Conservation (phyloP, 2,888 invertebrate genomes). For the Apamea sordens region DNA sequence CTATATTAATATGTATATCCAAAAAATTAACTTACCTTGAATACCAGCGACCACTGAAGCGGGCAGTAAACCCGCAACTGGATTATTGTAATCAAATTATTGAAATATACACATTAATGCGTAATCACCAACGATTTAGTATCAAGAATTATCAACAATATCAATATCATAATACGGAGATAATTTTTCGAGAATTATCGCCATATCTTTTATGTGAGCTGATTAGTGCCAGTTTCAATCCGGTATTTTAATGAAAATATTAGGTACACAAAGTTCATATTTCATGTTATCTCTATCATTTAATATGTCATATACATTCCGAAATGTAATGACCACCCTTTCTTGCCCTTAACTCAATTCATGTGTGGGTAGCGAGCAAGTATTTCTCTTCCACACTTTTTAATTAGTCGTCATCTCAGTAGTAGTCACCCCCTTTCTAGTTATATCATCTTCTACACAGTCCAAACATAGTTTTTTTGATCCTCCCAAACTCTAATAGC, state of each 20-base stretch:
- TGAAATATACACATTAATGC: constrained; percentile 76
- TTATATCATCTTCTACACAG: not conserved
- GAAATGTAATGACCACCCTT: not conserved
- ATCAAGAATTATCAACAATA: constrained; percentile 71
- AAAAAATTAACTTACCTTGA: constrained; percentile 69
- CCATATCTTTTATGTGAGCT: constrained; percentile 45
- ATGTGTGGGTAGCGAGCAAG: not conserved
- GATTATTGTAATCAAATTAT: constrained; percentile 80
- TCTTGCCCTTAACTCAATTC: not conserved
- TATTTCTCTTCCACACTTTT: not conserved
- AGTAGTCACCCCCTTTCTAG: not conserved
- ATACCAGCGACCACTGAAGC: constrained; percentile 67
- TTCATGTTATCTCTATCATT: not conserved
- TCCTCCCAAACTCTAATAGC: not conserved
- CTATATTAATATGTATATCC: not conserved
- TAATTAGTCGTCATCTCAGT: no score
- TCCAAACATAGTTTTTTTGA: not conserved
- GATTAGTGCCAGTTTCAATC: constrained; percentile 35
- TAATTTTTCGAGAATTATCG: constrained; percentile 54
- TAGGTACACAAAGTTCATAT: constrained; percentile 12
- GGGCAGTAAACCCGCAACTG: constrained; percentile 73
- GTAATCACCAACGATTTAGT: constrained; percentile 72
- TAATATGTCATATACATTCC: not conserved
- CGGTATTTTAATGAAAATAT: constrained; percentile 17
- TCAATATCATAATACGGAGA: constrained; percentile 56